phyloP scores from a whole-genome alignment of 2,797 vertebrate species.

The Chaetodon trifasciatus region DNA sequence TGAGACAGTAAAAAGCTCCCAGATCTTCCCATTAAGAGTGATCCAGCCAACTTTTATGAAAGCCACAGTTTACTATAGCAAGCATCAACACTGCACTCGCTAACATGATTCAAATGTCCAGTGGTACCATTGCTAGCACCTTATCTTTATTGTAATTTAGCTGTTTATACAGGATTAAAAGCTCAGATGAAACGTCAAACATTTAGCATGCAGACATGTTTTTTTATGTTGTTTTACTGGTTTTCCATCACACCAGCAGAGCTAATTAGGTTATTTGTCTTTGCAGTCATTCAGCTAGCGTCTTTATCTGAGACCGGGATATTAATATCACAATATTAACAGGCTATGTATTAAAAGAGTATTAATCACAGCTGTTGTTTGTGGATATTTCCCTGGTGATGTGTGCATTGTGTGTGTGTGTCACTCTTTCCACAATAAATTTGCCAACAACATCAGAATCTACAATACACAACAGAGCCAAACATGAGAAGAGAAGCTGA shows the following conservation, averaged over 20 bases:
- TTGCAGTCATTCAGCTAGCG: background rate
- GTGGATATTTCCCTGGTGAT: background rate
- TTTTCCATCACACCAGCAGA: background rate
- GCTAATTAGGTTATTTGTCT: background rate
- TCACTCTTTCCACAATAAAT: background rate
- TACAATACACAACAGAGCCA: background rate
- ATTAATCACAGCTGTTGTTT: background rate
- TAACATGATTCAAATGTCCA: background rate
- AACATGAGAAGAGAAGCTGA: constrained; percentile 3
- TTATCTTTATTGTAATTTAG: background rate
- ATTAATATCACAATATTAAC: background rate
- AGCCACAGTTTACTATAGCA: background rate
- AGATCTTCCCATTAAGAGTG: background rate
- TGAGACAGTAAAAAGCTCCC: background rate
- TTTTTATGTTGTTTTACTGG: constrained; percentile 3
- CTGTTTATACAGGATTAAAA: background rate
- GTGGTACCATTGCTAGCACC: background rate
- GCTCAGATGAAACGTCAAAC: background rate
- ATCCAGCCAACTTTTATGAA: background rate
- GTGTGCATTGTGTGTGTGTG: background rate
- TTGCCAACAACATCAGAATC: background rate
- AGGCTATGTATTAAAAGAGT: background rate
- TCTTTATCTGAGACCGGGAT: constrained; percentile 1
- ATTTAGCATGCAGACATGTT: background rate
- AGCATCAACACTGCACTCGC: background rate